Evolutionary conservation across 2,797 vertebrate genomes (phyloP).

Genomic region (Discoglossus pictus): DNA sequence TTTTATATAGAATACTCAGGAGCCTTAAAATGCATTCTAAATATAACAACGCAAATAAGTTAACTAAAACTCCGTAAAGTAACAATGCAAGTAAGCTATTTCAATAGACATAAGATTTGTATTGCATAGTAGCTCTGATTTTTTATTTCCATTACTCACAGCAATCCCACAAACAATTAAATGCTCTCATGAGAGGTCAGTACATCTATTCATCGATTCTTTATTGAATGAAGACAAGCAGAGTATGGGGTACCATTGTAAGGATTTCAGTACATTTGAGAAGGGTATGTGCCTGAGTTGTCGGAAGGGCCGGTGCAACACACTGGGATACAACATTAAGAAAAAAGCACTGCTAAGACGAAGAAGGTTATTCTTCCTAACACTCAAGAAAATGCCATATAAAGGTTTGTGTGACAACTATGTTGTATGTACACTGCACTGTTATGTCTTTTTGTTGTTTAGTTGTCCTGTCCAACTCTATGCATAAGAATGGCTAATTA

Average conservation of each 20-base stretch:
- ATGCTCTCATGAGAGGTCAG: constrained; percentile 90
- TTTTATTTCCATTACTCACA: no score
- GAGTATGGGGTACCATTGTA: constrained; percentile 87
- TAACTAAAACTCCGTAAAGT: no score
- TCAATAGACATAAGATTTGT: no score
- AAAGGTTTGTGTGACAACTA: constrained; percentile 85
- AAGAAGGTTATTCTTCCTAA: constrained; percentile 82
- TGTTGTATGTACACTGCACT: no score
- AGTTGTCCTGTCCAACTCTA: no score
- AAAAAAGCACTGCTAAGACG: constrained; percentile 61
- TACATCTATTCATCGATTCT: constrained; percentile 92
- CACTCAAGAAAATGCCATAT: constrained; percentile 81
- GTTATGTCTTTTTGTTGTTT: no score
- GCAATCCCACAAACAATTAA: constrained; percentile 92
- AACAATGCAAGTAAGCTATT: no score
- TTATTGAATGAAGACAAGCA: constrained; percentile 78
- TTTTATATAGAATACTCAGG: no score
- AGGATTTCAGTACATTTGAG: constrained; percentile 78
- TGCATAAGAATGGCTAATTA: no score
- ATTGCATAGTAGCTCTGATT: no score
- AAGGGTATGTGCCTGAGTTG: constrained; percentile 88
- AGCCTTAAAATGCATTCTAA: no score
- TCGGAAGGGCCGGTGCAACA: constrained; percentile 84
- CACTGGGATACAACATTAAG: constrained; percentile 81
- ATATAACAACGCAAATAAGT: no score